Percentiles rank a stretch among this genome's conserved stretches.
These are phyloP conservation scores for Cremastinae sp. DNA, from an alignment of 2,888 invertebrate species.

Conservation along the genomic window DNA sequence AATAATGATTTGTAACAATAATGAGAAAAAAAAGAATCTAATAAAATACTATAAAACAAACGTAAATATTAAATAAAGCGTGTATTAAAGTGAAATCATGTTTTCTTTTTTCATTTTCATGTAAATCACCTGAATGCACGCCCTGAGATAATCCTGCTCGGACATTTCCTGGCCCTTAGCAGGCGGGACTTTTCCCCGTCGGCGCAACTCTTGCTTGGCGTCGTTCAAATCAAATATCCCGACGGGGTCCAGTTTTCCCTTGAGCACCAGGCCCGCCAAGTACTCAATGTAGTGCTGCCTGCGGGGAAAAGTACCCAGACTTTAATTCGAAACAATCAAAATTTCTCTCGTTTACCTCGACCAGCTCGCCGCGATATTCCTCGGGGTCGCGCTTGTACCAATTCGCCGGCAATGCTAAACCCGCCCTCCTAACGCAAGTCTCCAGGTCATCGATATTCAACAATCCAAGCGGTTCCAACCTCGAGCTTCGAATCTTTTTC, in stretches of 20 bases:
- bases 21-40: slow-evolving; percentile 23
- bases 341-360: slow-evolving; percentile 79
- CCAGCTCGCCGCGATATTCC: slow-evolving; percentile 80
- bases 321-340: slow-evolving; percentile 67
- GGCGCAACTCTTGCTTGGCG: slow-evolving; percentile 91
- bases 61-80: slow-evolving; percentile 20
- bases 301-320: slow-evolving; percentile 80
- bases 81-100: slow-evolving; percentile 54
- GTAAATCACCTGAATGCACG: slow-evolving; percentile 90
- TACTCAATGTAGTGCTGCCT: slow-evolving; percentile 98
- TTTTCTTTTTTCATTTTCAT: slow-evolving; percentile 21
- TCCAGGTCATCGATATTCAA: slow-evolving; percentile 91
- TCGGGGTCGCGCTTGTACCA: slow-evolving; percentile 85
- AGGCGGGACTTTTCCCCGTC: slow-evolving; percentile 91
- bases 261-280: slow-evolving; percentile 92
- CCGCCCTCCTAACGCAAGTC: slow-evolving; percentile 88
- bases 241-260: slow-evolving; percentile 92
- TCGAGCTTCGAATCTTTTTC: slow-evolving; percentile 86
- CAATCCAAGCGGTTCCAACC: slow-evolving; percentile 89
- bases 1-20: background rate
- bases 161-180: slow-evolving; percentile 91
- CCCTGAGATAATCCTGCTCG: slow-evolving; percentile 91
- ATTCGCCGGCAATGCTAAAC: slow-evolving; percentile 87
- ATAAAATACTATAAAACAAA: slow-evolving; percentile 8
- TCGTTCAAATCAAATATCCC: slow-evolving; percentile 93